These are phyloP conservation scores for Polypedilum vanderplanki DNA, from an alignment of 1,140 invertebrate genomes.

Conservation along the genomic window DNA sequence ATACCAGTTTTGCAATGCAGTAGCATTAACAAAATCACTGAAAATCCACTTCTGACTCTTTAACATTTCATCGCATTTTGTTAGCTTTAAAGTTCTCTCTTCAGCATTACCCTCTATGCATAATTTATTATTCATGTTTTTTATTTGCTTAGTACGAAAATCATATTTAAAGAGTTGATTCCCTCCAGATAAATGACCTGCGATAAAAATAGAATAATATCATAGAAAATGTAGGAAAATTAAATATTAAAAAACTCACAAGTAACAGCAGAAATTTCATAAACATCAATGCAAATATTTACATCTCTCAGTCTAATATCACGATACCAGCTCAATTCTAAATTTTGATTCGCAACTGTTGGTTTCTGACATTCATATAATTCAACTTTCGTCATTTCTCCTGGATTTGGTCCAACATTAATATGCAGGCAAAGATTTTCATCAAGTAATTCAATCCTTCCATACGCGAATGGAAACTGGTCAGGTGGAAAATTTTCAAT, in stretches of 20 bases:
- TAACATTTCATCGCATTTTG: background rate
- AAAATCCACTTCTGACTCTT: background rate
- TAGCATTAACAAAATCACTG: background rate
- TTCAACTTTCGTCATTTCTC: slow-evolving; percentile 57
- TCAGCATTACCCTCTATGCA: background rate
- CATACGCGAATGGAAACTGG: slow-evolving; percentile 52
- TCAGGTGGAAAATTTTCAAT: slow-evolving; percentile 67
- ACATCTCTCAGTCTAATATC: slow-evolving; percentile 59
- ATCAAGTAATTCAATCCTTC: background rate
- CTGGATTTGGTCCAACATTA: slow-evolving; percentile 42
- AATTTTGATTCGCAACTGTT: slow-evolving; percentile 37
- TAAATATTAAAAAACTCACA: slow-evolving; percentile 57
- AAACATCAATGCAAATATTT: slow-evolving; percentile 60
- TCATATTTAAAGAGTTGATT: slow-evolving; percentile 76
- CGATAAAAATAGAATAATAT: slow-evolving; percentile 30
- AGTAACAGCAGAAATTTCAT: slow-evolving; percentile 48
- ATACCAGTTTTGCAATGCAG: background rate
- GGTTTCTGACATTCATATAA: slow-evolving; percentile 35
- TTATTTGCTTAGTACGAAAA: slow-evolving; percentile 46
- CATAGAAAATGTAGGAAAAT: background rate
- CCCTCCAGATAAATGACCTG: slow-evolving; percentile 62
- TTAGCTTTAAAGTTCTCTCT: background rate
- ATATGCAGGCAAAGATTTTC: background rate
- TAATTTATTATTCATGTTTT: background rate
- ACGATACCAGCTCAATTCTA: slow-evolving; percentile 56